These are phyloP conservation scores for Lamprotornis superbus DNA, from an alignment of 2,113 vertebrate genomes.

Conservation along the genomic window DNA sequence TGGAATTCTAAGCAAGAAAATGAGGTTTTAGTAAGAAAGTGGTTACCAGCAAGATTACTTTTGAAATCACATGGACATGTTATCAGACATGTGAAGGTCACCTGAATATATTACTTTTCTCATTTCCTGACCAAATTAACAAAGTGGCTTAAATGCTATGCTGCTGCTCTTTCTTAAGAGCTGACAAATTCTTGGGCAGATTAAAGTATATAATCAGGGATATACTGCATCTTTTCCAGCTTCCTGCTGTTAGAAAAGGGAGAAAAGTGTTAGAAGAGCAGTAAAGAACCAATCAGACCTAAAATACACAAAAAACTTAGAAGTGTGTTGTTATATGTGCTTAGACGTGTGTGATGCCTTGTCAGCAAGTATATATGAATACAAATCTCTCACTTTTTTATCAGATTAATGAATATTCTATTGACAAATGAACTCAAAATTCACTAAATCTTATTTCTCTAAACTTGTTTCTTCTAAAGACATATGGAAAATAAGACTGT, in stretches of 20 bases:
- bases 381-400: background rate
- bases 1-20: background rate
- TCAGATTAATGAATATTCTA: background rate
- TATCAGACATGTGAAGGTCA: background rate
- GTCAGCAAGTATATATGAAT: background rate
- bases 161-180: background rate
- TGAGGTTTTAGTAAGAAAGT: background rate
- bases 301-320: background rate
- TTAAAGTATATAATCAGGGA: background rate
- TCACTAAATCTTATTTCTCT: background rate
- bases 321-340: background rate
- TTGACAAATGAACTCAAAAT: background rate
- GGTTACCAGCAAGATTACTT: background rate
- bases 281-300: background rate
- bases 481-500: accelerated
- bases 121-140: background rate
- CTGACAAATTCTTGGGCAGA: background rate
- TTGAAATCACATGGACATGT: background rate
- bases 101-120: background rate
- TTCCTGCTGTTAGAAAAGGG: background rate
- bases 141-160: background rate
- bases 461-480: background rate
- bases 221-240: background rate
- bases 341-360: background rate
- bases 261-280: background rate